phyloP scores from a whole-genome alignment of 1,140 invertebrate species.

The Neodiprion virginianus region DNA sequence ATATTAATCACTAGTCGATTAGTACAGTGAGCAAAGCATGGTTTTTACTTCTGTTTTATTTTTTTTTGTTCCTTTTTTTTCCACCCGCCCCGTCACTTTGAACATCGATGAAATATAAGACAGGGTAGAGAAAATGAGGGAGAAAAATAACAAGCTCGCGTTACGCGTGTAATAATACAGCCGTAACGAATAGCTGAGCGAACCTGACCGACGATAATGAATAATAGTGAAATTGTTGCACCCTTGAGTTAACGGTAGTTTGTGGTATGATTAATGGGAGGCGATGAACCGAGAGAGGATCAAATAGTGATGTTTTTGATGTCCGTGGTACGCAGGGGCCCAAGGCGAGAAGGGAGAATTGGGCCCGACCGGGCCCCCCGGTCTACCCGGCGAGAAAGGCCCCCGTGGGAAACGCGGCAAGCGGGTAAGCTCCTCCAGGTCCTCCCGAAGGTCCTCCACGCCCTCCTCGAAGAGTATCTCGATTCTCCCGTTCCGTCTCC shows the following conservation, averaged over 20 bases:
- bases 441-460: constrained; percentile 44
- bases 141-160: too few species aligned
- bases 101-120: too few species aligned
- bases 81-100: background rate
- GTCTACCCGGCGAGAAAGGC: constrained; percentile 78
- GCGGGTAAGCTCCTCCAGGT: constrained; percentile 75
- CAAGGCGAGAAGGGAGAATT: constrained; percentile 81
- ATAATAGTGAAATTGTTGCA: background rate
- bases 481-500: background rate
- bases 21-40: background rate
- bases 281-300: constrained; percentile 18
- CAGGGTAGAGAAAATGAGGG: too few species aligned
- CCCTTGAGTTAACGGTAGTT: background rate
- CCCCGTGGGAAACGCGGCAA: constrained; percentile 83
- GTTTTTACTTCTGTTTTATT: constrained; percentile 9
- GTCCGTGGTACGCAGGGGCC: constrained; percentile 64
- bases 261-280: constrained; percentile 17
- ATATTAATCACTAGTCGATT: too few species aligned
- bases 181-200: too few species aligned
- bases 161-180: too few species aligned
- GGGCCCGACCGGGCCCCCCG: constrained; percentile 76
- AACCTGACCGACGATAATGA: background rate
- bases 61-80: constrained; percentile 14
- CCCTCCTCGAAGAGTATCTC: background rate
- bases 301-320: constrained; percentile 24